Conservation (phyloP, 2,113 vertebrate species). For the Noctilio leporinus region DNA sequence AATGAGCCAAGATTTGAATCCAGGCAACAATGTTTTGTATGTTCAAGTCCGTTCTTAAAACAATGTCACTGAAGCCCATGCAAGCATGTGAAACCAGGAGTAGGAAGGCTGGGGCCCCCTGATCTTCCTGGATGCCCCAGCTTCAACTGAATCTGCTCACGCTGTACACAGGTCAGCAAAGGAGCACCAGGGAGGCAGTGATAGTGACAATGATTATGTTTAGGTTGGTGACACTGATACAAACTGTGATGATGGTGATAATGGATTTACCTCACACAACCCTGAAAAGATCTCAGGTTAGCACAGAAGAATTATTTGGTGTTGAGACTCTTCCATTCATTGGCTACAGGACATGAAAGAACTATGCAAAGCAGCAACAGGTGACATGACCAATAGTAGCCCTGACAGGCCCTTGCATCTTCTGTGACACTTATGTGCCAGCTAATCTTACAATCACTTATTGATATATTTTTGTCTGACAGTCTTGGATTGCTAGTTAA, state of each 20-base stretch:
- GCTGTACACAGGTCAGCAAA: not conserved
- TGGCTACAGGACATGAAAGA: not conserved
- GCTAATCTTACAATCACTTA: no score
- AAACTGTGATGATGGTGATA: rapidly evolving
- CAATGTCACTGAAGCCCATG: rapidly evolving
- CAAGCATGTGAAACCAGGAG: not conserved
- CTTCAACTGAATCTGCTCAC: rapidly evolving
- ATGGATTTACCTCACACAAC: not conserved
- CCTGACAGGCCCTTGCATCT: not conserved
- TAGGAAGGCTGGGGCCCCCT: not conserved
- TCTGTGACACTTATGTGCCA: not conserved
- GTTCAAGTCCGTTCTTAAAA: not conserved
- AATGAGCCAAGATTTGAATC: not conserved
- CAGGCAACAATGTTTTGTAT: rapidly evolving
- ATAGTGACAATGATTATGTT: rapidly evolving
- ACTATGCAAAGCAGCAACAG: rapidly evolving
- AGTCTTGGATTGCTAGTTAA: not conserved
- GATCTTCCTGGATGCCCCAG: not conserved
- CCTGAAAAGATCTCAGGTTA: not conserved
- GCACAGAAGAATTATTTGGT: not conserved
- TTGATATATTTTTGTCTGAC: not conserved
- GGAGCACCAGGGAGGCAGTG: not conserved
- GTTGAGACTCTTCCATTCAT: rapidly evolving
- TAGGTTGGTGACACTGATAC: no score
- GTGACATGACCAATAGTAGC: rapidly evolving